phyloP scores from a whole-genome alignment of 2,888 invertebrate species.

The Mellilla xanthometata region DNA sequence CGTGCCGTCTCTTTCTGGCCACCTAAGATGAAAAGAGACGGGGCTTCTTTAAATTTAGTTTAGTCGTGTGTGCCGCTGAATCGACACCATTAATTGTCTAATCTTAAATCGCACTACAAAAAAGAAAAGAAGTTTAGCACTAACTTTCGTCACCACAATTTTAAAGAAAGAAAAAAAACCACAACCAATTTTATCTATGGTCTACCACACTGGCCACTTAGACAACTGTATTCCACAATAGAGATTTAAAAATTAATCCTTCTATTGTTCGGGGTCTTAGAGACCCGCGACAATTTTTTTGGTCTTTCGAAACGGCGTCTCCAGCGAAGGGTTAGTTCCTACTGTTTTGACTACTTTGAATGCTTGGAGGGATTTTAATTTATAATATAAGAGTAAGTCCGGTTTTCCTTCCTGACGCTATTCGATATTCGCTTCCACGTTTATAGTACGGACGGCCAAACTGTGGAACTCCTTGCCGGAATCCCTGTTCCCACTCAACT shows the following conservation, averaged over 20 bases:
- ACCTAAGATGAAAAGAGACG: no score
- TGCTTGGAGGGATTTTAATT: slow-evolving; percentile 10
- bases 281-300: slow-evolving; percentile 32
- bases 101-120: neutral
- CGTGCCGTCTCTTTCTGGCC: no score
- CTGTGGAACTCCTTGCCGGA: no score
- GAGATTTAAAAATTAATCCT: slow-evolving; percentile 46
- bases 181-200: slow-evolving; percentile 12
- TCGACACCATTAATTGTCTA: no score
- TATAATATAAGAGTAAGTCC: slow-evolving; percentile 11
- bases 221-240: slow-evolving; percentile 44
- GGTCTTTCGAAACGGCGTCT: slow-evolving; percentile 12
- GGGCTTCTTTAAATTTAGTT: no score
- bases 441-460: no score
- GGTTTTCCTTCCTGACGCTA: no score
- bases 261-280: slow-evolving; percentile 38
- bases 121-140: slow-evolving; percentile 7
- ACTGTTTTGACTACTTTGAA: slow-evolving; percentile 33
- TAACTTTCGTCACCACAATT: slow-evolving; percentile 26
- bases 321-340: slow-evolving; percentile 34
- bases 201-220: slow-evolving; percentile 35
- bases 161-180: slow-evolving; percentile 33
- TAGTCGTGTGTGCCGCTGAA: no score
- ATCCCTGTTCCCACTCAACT: no score
- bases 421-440: no score